A percentile compares a stretch with the other conserved stretches of the same genome.
Conservation (phyloP, 2,797 vertebrate species). For the Typhlichthys eigenmanni region DNA sequence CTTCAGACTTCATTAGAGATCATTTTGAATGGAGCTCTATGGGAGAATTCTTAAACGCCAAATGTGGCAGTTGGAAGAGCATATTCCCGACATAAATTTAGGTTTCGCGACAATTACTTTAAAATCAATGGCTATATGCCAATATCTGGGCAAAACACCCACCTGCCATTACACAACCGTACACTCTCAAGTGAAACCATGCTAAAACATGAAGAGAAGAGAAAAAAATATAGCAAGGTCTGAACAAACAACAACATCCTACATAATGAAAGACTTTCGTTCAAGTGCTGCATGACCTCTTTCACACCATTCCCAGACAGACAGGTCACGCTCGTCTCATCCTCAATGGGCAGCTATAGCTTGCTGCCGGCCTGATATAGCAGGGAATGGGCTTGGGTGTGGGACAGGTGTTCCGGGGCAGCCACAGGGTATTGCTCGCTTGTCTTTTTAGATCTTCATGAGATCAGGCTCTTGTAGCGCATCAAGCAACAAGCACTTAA, state of each 20-base stretch:
- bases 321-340: constrained; percentile 45
- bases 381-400: constrained; percentile 23
- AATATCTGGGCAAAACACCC: constrained; percentile 65
- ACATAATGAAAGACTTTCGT: background rate
- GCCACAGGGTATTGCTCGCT: constrained; percentile 47
- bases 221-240: no score
- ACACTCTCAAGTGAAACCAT: background rate
- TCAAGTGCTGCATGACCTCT: constrained; percentile 16
- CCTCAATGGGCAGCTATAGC: constrained; percentile 10
- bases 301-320: constrained; percentile 69
- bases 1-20: no score
- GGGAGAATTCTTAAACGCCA: no score
- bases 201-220: no score
- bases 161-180: constrained; percentile 27
- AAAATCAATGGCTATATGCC: constrained; percentile 48
- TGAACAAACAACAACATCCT: no score
- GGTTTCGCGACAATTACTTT: no score
- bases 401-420: constrained; percentile 29
- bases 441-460: background rate
- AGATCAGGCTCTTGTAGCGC: no score
- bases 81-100: no score
- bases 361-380: constrained; percentile 49
- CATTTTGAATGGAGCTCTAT: no score
- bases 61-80: no score
- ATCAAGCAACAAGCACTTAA: background rate